A percentile compares a stretch with the other conserved stretches of the same genome.
Evolutionary conservation across 1,140 invertebrate species (phyloP).

Genomic region (Sesamia nonagrioides): DNA sequence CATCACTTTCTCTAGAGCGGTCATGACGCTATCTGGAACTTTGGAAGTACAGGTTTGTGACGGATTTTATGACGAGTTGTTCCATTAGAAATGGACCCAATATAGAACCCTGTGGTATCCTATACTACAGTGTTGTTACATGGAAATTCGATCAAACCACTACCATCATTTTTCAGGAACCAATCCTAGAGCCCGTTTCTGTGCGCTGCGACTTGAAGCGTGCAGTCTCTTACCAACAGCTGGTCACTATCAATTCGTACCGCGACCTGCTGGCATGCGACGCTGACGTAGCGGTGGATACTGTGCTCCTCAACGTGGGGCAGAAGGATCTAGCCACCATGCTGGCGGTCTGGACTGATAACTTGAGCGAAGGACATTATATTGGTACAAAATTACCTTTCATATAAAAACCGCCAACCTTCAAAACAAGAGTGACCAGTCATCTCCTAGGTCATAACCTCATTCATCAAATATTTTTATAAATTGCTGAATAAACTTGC

Average conservation of each 20-base stretch:
- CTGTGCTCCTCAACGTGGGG: conserved; percentile 90
- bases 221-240: conserved; percentile 86
- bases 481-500: too few species aligned
- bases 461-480: too few species aligned
- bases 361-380: conserved; percentile 85
- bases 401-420: too few species aligned
- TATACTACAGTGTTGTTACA: neutral
- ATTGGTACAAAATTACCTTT: conserved; percentile 65
- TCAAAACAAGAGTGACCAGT: too few species aligned
- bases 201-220: conserved; percentile 92
- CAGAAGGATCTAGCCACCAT: conserved; percentile 92
- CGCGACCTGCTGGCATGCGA: conserved; percentile 87
- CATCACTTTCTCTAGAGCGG: conserved; percentile 91
- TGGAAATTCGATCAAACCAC: too few species aligned
- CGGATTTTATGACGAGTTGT: neutral
- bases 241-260: conserved; percentile 33
- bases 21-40: conserved; percentile 91
- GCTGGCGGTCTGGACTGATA: conserved; percentile 91
- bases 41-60: conserved; percentile 90
- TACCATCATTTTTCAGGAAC: conserved; percentile 87
- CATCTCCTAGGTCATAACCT: too few species aligned
- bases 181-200: conserved; percentile 92
- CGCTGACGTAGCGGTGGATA: conserved; percentile 90
- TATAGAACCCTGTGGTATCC: neutral
- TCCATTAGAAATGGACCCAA: neutral